Percentiles rank a stretch among this genome's conserved stretches.
Conservation (phyloP, 2,888 invertebrate genomes). For the Apocheima hispidaria region DNA sequence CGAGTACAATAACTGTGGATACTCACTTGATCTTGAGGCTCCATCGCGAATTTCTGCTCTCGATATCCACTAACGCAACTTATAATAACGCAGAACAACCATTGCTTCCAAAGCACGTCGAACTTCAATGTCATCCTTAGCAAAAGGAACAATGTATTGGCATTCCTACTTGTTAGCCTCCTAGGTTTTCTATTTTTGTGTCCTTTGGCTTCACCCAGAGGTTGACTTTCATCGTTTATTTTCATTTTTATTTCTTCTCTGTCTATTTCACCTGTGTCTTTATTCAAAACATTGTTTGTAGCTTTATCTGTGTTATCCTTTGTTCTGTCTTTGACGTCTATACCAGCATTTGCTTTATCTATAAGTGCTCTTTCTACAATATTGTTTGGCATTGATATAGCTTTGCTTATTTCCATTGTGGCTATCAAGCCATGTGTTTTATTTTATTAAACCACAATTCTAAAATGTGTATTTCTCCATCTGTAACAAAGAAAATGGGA, state of each 20-base stretch:
- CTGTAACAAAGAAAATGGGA: conserved; percentile 29
- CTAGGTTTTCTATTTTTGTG: conserved; percentile 6
- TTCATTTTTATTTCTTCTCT: background rate
- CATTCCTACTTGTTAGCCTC: conserved; percentile 68
- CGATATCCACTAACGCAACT: conserved; percentile 63
- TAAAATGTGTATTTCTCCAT: conserved; percentile 5
- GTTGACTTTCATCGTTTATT: background rate
- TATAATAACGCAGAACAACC: conserved; percentile 59
- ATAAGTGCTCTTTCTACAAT: background rate
- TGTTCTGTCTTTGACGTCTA: background rate
- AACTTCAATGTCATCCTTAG: conserved; percentile 64
- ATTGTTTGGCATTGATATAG: background rate
- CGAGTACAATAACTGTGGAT: background rate
- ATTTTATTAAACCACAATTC: background rate
- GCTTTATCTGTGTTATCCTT: background rate
- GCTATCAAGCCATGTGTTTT: background rate
- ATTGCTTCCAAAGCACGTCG: conserved; percentile 53
- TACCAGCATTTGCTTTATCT: background rate
- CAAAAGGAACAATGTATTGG: conserved; percentile 75
- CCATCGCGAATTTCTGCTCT: conserved; percentile 80
- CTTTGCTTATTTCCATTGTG: conserved; percentile 14
- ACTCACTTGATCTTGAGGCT: conserved; percentile 81
- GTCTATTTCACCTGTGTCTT: background rate
- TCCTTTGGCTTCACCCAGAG: background rate
- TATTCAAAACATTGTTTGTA: background rate